phyloP scores from a whole-genome alignment of 2,113 vertebrate genomes.

The Nycticebus coucang region DNA sequence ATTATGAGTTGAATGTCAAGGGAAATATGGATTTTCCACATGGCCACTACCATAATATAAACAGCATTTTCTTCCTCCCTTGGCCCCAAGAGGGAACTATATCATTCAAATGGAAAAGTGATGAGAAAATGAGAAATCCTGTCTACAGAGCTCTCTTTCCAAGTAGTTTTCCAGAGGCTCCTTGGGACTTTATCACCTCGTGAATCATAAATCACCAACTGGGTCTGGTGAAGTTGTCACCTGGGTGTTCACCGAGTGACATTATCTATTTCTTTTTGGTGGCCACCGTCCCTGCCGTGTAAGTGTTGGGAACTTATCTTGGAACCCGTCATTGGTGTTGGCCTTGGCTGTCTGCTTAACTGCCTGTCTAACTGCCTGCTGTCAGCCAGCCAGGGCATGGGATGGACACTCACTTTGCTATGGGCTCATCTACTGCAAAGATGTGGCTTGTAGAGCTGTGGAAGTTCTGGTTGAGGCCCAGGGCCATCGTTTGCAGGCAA shows the following conservation, averaged over 20 bases:
- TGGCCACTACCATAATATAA: constrained; percentile 78
- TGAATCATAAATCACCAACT: constrained; percentile 76
- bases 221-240: constrained; percentile 58
- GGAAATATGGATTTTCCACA: constrained; percentile 86
- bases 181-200: constrained; percentile 54
- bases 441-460: rapidly evolving
- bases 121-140: constrained; percentile 85
- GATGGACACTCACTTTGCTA: rapidly evolving
- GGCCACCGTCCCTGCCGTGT: neutral
- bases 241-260: neutral
- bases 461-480: neutral
- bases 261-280: neutral
- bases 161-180: constrained; percentile 84
- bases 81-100: constrained; percentile 75
- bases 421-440: neutral
- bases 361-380: neutral
- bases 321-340: neutral
- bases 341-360: neutral
- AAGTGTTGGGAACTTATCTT: neutral
- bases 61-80: constrained; percentile 70
- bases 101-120: constrained; percentile 82
- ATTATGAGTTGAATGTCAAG: constrained; percentile 60
- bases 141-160: constrained; percentile 69
- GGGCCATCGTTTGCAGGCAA: neutral
- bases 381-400: rapidly evolving